phyloP scores from a whole-genome alignment of 2,113 vertebrate genomes.

The Pyrgilauda ruficollis region DNA sequence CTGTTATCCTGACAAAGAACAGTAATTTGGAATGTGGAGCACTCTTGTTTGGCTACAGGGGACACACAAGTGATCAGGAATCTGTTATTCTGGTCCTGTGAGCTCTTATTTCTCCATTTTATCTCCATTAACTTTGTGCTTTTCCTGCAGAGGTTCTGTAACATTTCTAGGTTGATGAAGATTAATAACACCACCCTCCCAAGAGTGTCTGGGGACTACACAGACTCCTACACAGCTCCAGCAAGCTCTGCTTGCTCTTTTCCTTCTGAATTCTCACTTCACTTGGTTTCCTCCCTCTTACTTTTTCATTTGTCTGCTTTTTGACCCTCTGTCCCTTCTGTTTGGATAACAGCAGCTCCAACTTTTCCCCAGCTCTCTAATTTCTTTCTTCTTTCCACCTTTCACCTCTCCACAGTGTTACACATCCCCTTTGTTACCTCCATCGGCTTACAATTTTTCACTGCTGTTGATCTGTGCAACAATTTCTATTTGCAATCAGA shows the following conservation, averaged over 20 bases:
- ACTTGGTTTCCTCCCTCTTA: not conserved
- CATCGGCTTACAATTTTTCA: accelerated
- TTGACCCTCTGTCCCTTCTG: not conserved
- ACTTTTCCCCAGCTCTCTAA: not conserved
- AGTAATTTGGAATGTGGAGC: not conserved
- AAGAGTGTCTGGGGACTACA: not conserved
- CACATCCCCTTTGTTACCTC: not conserved
- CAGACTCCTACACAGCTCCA: not conserved
- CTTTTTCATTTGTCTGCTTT: not conserved
- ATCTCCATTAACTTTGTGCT: not conserved
- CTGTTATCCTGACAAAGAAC: not conserved
- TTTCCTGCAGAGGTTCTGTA: not conserved
- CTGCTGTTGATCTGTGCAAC: not conserved
- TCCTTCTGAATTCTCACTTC: not conserved
- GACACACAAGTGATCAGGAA: not conserved
- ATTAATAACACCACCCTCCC: not conserved
- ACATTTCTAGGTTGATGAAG: conserved; percentile 9
- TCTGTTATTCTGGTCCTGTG: not conserved
- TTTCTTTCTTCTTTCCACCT: not conserved
- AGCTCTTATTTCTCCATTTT: conserved; percentile 4
- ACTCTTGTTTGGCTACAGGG: not conserved
- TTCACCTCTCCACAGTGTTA: not conserved
- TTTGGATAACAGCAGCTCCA: not conserved
- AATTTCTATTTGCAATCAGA: not conserved
- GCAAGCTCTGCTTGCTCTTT: not conserved